Conservation (phyloP, 2,797 vertebrate species). For the Pangasius larnaudii region DNA sequence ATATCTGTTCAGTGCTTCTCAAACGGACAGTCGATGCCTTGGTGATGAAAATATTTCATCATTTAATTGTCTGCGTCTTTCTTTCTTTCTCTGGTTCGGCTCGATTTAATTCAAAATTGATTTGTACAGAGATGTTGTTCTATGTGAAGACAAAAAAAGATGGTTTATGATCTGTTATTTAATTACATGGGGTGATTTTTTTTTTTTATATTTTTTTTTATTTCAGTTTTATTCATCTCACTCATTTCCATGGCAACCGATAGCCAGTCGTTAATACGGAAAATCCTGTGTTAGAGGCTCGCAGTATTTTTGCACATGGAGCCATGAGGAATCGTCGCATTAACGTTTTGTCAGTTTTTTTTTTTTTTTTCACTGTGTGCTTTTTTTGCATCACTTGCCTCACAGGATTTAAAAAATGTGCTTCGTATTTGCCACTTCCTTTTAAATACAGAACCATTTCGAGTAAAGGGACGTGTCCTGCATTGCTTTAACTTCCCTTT, state of each 20-base stretch:
- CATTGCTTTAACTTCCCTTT: constrained; percentile 36
- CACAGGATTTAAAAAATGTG: not conserved
- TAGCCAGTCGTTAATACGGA: not conserved
- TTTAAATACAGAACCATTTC: not conserved
- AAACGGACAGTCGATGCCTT: constrained; percentile 65
- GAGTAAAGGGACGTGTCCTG: constrained; percentile 20
- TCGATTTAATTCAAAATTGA: not conserved
- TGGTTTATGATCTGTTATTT: constrained; percentile 46
- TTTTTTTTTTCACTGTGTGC: not conserved
- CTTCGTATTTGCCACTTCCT: constrained; percentile 18
- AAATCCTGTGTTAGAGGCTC: constrained; percentile 29
- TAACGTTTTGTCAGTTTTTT: not conserved
- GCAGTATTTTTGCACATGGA: constrained; percentile 32
- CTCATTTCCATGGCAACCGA: not conserved
- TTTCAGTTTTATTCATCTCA: not conserved
- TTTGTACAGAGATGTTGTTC: constrained; percentile 13
- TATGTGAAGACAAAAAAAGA: constrained; percentile 10
- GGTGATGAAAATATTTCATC: constrained; percentile 61
- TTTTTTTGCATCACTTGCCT: not conserved
- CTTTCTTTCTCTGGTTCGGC: constrained; percentile 15
- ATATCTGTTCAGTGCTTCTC: constrained; percentile 51
- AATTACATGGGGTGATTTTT: constrained; percentile 19
- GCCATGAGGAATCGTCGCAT: constrained; percentile 14
- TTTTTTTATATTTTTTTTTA: not conserved
- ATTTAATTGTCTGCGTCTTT: constrained; percentile 48